Conservation (phyloP, 1,140 invertebrate genomes). For the Hylaeus anthracinus region DNA sequence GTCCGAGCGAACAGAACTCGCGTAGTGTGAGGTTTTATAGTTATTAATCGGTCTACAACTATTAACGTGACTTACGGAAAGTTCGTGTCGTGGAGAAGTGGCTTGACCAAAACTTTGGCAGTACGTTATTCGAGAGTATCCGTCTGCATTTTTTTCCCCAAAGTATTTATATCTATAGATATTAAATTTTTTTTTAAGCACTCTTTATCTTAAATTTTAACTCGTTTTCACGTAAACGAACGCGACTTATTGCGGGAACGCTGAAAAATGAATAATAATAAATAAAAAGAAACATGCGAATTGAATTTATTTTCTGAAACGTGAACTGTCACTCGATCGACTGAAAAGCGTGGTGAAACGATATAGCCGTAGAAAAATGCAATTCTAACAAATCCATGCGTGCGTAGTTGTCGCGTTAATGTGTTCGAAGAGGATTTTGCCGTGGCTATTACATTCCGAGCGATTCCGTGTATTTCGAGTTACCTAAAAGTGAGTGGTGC, state of each 20-base stretch:
- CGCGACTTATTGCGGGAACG: background rate
- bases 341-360: slow-evolving; percentile 4
- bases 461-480: background rate
- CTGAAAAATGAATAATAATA: background rate
- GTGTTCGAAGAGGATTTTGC: background rate
- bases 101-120: slow-evolving; percentile 28
- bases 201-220: slow-evolving; percentile 6
- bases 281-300: slow-evolving; percentile 1
- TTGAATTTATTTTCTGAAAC: background rate
- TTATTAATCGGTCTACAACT: slow-evolving; percentile 9
- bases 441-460: slow-evolving; percentile 19
- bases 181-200: slow-evolving; percentile 12
- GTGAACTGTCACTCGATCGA: background rate
- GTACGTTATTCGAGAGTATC: slow-evolving; percentile 30
- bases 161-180: slow-evolving; percentile 28
- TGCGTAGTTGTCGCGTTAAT: slow-evolving; percentile 16
- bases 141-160: slow-evolving; percentile 5
- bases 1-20: background rate
- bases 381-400: slow-evolving; percentile 8
- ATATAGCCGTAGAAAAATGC: slow-evolving; percentile 5
- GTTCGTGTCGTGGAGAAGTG: slow-evolving; percentile 15
- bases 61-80: slow-evolving; percentile 16
- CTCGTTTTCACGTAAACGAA: background rate
- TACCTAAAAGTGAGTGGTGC: background rate
- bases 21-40: background rate